These are phyloP conservation scores for Drosophila pandora DNA, from an alignment of 1,140 invertebrate species.

Conservation along the genomic window DNA sequence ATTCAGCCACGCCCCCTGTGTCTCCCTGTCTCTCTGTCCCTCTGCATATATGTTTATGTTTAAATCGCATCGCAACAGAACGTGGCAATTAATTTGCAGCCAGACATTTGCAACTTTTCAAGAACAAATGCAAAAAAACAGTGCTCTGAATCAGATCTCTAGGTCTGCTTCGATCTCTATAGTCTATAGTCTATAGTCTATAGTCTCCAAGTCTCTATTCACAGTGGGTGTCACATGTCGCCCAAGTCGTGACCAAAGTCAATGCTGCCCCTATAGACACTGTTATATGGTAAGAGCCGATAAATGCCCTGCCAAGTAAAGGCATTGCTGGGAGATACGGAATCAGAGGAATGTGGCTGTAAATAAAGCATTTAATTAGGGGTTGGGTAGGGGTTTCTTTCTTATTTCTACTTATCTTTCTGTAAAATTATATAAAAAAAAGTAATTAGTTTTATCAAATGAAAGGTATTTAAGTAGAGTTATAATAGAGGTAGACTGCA, in stretches of 20 bases:
- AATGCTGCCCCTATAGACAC: slow-evolving; percentile 31
- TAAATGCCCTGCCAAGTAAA: slow-evolving; percentile 27
- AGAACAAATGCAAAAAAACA: slow-evolving; percentile 50
- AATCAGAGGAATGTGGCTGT: slow-evolving; percentile 16
- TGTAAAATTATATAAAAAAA: background rate
- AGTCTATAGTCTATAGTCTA: too few species aligned
- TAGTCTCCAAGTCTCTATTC: slow-evolving; percentile 6
- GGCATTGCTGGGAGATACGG: slow-evolving; percentile 5
- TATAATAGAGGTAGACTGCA: too few species aligned
- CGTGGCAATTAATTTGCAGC: slow-evolving; percentile 46
- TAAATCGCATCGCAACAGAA: slow-evolving; percentile 3
- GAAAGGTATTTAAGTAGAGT: background rate
- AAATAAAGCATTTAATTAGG: slow-evolving; percentile 23
- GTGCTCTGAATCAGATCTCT: slow-evolving; percentile 5
- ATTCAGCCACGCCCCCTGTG: slow-evolving; percentile 43
- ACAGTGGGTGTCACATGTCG: slow-evolving; percentile 52
- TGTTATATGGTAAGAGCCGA: slow-evolving; percentile 18
- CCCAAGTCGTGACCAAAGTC: slow-evolving; percentile 49
- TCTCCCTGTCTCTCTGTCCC: background rate
- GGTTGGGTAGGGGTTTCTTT: slow-evolving; percentile 1
- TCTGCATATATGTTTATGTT: slow-evolving; percentile 1
- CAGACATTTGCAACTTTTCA: slow-evolving; percentile 68
- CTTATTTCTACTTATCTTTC: background rate
- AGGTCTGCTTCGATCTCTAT: slow-evolving; percentile 16
- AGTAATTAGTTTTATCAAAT: background rate